Base-by-base conservation (phyloP, 1,140 invertebrate species). In the Apis cerana region DNA sequence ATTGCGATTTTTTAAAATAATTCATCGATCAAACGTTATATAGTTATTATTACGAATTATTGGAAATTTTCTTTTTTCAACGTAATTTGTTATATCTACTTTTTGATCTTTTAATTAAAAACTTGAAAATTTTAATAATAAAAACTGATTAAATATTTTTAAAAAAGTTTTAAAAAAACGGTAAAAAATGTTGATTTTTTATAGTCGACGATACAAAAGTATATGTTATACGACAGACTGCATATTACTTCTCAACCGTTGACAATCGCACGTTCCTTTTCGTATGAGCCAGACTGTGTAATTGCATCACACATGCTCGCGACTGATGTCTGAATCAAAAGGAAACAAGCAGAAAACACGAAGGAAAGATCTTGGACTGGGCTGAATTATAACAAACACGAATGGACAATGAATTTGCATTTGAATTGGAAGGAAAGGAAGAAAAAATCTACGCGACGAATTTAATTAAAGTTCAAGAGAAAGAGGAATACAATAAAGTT, bases 261-360 rank as follows among this genome's bases (percentile, higher is more conserved):
- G 74, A 86, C 85, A 86, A 88, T 84, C 74, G 78, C 76, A 88
- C 90, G 86, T 92, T 93, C 91, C 91, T 90, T 93, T 93, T 93
- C 92, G 88, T 90, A 84, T 72, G 91, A 91, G 92, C 84, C 92
- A 92, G 92, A 92, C 89, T 92, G 90, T 93, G 91, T 92, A 93
- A 93, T 92, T 91, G 87, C 86, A 86, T 88, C 88, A 69, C 84
- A 79, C 83, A 81, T 71, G 27, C 65, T 76, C 71, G 75, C 69
- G 75, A 82, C 61, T 23, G 43, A 69, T 23, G 59, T 76, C 69
- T 75, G 54, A 74, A 76, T 68, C 71, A 62, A 56, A 27, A 87
- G 82, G 83, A 84, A 43, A 80, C 48, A 23, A 58, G 21, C 9
- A 23, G 19, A 11, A n/a, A 43, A 23, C 10, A 21, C 33, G 27